These are phyloP conservation scores for Myotis findleyi DNA, from an alignment of 2,797 vertebrate species.

Conservation along the genomic window DNA sequence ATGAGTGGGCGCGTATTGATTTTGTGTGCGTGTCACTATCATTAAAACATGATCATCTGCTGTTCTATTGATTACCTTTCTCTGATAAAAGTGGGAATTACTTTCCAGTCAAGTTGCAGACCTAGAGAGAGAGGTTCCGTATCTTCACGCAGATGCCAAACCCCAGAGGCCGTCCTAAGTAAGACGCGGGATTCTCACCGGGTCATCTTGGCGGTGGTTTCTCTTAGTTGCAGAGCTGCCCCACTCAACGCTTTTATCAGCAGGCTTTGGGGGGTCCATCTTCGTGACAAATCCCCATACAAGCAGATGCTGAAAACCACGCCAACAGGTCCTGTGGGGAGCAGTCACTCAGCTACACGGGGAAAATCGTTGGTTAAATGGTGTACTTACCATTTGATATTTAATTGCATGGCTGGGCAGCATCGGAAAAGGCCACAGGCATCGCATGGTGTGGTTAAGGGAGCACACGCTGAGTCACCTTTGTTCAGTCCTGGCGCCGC, in stretches of 20 bases:
- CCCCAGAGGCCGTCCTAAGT: background rate
- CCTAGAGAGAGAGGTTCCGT: background rate
- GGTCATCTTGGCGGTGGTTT: background rate
- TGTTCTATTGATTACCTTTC: slow-evolving; percentile 33
- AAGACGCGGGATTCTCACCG: background rate
- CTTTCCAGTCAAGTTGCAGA: slow-evolving; percentile 10
- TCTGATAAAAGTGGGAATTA: slow-evolving; percentile 32
- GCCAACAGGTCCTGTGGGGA: background rate
- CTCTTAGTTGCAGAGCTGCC: background rate
- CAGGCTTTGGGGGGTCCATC: background rate
- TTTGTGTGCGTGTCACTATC: background rate
- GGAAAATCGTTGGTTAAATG: background rate
- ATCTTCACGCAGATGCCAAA: slow-evolving; percentile 20
- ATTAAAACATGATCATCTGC: slow-evolving; percentile 25
- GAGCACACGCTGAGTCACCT: background rate
- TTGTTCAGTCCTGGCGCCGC: background rate
- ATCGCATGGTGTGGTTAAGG: accelerated
- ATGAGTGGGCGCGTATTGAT: slow-evolving; percentile 30
- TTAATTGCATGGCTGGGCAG: background rate
- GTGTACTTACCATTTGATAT: background rate
- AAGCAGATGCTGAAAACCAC: background rate
- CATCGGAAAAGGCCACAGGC: background rate
- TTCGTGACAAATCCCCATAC: background rate
- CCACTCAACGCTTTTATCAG: background rate
- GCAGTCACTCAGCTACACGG: background rate